These are phyloP conservation scores for Lordiphosa andalusiaca DNA, from an alignment of 2,888 invertebrate species.

Conservation along the genomic window DNA sequence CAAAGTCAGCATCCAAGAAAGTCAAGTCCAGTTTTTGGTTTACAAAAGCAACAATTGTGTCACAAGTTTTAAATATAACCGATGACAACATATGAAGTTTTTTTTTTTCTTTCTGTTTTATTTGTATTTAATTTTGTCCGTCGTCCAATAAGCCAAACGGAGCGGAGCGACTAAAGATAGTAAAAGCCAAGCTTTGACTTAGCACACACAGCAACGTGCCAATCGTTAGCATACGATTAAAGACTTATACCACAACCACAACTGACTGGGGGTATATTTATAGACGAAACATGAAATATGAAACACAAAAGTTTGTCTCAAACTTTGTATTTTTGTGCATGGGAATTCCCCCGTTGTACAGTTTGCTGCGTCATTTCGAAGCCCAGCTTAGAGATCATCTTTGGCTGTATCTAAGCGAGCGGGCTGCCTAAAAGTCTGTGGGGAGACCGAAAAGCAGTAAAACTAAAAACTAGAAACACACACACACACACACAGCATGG, in stretches of 20 bases:
- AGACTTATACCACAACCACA: slow-evolving; percentile 22
- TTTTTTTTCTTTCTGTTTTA: not conserved
- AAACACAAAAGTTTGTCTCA: slow-evolving; percentile 53
- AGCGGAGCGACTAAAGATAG: slow-evolving; percentile 49
- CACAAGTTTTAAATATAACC: slow-evolving; percentile 73
- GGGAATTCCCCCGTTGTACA: slow-evolving; percentile 57
- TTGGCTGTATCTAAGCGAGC: slow-evolving; percentile 10
- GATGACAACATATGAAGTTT: slow-evolving; percentile 59
- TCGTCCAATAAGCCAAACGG: slow-evolving; percentile 47
- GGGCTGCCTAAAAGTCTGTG: slow-evolving; percentile 49
- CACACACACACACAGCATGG: slow-evolving; percentile 20
- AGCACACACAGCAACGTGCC: slow-evolving; percentile 39
- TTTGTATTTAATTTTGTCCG: slow-evolving; percentile 24
- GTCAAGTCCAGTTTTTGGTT: slow-evolving; percentile 26
- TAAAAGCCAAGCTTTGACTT: slow-evolving; percentile 18
- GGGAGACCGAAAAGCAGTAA: slow-evolving; percentile 18
- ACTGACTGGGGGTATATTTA: slow-evolving; percentile 16
- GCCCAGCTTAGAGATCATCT: not conserved
- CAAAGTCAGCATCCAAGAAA: slow-evolving; percentile 22
- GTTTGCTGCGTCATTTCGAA: slow-evolving; percentile 52
- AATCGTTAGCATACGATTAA: slow-evolving; percentile 68
- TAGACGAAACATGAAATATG: slow-evolving; percentile 48
- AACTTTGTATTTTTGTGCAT: slow-evolving; percentile 28
- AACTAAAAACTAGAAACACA: slow-evolving; percentile 17
- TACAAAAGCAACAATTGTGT: slow-evolving; percentile 73